Evolutionary conservation across 2,113 vertebrate genomes (phyloP).

Genomic region (Myrmecobius fasciatus): DNA sequence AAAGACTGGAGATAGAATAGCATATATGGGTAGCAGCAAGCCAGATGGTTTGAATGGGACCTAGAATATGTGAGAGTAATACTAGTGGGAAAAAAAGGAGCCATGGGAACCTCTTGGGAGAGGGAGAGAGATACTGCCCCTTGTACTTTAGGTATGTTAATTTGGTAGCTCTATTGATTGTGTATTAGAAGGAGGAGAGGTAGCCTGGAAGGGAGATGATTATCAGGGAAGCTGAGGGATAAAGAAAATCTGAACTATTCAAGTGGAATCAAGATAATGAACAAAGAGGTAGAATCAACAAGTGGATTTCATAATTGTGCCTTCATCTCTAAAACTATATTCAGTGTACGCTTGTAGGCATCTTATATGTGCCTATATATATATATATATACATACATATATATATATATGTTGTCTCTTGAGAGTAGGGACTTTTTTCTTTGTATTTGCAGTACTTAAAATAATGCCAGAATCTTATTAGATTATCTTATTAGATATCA

Average conservation of each 20-base stretch:
- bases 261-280: neutral
- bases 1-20: too few relatives aligned
- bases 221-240: neutral
- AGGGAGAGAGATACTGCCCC: too few relatives aligned
- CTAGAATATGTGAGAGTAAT: neutral
- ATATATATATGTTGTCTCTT: neutral
- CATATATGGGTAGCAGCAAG: too few relatives aligned
- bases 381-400: too few relatives aligned
- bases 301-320: too few relatives aligned
- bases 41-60: too few relatives aligned
- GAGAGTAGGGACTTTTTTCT: neutral
- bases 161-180: neutral
- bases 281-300: neutral
- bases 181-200: neutral
- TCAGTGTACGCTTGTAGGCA: too few relatives aligned
- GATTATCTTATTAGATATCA: too few relatives aligned
- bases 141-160: neutral
- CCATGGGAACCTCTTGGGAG: neutral
- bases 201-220: neutral
- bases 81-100: too few relatives aligned
- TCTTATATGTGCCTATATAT: too few relatives aligned
- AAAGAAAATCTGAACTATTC: neutral
- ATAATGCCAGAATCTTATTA: neutral
- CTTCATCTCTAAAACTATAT: too few relatives aligned
- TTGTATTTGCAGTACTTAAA: neutral